Percentiles rank a stretch among this genome's conserved stretches.
These are phyloP conservation scores for Acanthococcus lagerstroemiae DNA, from an alignment of 2,888 invertebrate genomes.

Conservation along the genomic window DNA sequence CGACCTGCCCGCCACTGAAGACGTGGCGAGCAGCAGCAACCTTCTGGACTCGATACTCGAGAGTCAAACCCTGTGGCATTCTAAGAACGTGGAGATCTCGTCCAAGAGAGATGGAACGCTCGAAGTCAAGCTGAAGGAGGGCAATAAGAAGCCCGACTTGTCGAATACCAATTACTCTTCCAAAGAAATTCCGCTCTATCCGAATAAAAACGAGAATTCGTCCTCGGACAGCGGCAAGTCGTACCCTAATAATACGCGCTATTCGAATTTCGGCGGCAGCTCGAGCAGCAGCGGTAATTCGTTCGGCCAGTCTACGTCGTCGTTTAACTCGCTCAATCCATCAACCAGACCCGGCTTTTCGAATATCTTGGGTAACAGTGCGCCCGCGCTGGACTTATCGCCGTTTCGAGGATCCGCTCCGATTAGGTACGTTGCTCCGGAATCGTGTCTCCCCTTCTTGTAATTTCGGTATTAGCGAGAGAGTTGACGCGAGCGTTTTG, in stretches of 20 bases:
- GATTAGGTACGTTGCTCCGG: constrained; percentile 22
- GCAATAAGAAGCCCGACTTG: constrained; percentile 16
- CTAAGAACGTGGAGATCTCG: constrained; percentile 17
- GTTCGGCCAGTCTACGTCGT: constrained; percentile 1
- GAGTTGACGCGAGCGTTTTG: background rate
- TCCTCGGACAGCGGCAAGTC: constrained; percentile 9
- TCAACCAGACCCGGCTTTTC: constrained; percentile 20
- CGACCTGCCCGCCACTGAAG: background rate
- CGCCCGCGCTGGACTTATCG: constrained; percentile 17
- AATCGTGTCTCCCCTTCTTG: too few relatives aligned
- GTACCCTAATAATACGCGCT: constrained; percentile 14
- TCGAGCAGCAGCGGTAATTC: constrained; percentile 7
- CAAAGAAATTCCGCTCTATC: constrained; percentile 19
- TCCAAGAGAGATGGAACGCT: constrained; percentile 14
- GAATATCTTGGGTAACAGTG: constrained; percentile 22
- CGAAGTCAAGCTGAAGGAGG: constrained; percentile 8
- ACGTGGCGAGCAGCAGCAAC: background rate
- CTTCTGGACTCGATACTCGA: constrained; percentile 16
- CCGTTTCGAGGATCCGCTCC: constrained; percentile 25
- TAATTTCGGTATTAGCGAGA: too few relatives aligned
- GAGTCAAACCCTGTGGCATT: constrained; percentile 24
- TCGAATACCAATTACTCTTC: constrained; percentile 17
- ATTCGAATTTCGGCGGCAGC: constrained; percentile 4
- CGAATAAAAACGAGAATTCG: constrained; percentile 7
- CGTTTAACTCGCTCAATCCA: constrained; percentile 17